Conservation (phyloP, 2,888 invertebrate species). For the Agrotis segetum region DNA sequence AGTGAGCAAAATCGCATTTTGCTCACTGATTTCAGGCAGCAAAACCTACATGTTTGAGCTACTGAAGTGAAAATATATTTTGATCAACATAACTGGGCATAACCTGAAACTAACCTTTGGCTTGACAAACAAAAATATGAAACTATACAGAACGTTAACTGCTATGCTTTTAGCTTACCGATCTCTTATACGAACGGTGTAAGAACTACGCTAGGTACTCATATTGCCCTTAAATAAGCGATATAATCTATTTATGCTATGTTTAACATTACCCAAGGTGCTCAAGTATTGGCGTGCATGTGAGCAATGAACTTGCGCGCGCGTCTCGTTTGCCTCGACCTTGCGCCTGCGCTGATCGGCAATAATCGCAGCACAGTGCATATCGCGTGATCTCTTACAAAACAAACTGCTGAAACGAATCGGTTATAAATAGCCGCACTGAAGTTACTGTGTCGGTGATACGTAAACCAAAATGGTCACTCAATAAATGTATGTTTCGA, state of each 20-base stretch:
- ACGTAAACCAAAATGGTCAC: neutral
- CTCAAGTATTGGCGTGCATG: conserved; percentile 54
- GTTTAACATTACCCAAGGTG: conserved; percentile 55
- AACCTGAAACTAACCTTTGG: too few relatives aligned
- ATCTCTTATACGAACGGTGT: neutral
- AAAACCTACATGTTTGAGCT: too few relatives aligned
- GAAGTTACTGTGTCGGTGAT: conserved; percentile 51
- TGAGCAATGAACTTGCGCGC: conserved; percentile 76
- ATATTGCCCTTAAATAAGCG: neutral
- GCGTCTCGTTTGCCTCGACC: conserved; percentile 73
- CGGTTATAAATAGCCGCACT: conserved; percentile 42
- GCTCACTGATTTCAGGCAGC: too few relatives aligned
- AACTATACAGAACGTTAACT: neutral
- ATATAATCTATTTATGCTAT: conserved; percentile 45
- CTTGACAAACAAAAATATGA: too few relatives aligned
- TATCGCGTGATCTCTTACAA: conserved; percentile 65
- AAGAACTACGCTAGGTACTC: neutral
- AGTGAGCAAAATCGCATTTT: too few relatives aligned
- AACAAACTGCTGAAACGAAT: conserved; percentile 62
- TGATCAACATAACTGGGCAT: too few relatives aligned
- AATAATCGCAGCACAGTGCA: conserved; percentile 45
- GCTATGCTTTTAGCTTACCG: neutral
- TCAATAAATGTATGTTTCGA: neutral
- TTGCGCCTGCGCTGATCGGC: conserved; percentile 64
- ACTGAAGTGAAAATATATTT: too few relatives aligned